phyloP scores from a whole-genome alignment of 2,797 vertebrate species.

The Oreonectes daqikongensis region DNA sequence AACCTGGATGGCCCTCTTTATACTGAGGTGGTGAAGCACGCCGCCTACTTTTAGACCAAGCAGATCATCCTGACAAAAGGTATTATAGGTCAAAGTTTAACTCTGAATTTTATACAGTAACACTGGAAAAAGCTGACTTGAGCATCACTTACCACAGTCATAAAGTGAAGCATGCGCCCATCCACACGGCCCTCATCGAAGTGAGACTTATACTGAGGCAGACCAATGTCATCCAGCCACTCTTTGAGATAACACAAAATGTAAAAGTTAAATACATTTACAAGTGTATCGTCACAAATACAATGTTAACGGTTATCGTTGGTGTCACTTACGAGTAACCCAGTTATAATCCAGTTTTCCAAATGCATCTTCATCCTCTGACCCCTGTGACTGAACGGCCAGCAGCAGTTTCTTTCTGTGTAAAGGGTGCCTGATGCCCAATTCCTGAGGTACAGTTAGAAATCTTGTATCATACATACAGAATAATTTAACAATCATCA shows the following conservation, averaged over 20 bases:
- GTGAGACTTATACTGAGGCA: constrained; percentile 96
- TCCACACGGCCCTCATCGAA: constrained; percentile 95
- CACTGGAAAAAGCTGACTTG: background rate
- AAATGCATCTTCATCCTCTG: constrained; percentile 85
- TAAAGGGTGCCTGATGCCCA: constrained; percentile 88
- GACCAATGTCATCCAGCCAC: constrained; percentile 98
- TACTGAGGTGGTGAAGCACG: constrained; percentile 93
- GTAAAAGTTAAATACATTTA: too few relatives aligned
- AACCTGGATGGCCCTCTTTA: constrained; percentile 94
- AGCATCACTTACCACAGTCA: constrained; percentile 86
- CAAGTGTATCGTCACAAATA: too few relatives aligned
- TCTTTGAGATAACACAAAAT: constrained; percentile 69
- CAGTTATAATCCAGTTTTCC: constrained; percentile 94
- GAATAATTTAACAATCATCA: background rate
- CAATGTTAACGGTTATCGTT: background rate
- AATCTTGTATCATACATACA: background rate
- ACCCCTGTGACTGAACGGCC: constrained; percentile 87
- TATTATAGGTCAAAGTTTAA: background rate
- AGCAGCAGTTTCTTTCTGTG: constrained; percentile 96
- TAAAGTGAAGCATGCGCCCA: constrained; percentile 91
- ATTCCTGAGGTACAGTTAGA: constrained; percentile 76
- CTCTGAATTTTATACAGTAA: background rate
- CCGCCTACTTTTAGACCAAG: constrained; percentile 93
- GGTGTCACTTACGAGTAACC: constrained; percentile 88
- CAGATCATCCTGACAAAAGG: constrained; percentile 84